Evolutionary conservation across 2,797 vertebrate species (phyloP).

Genomic region (Hemitrygon akajei): DNA sequence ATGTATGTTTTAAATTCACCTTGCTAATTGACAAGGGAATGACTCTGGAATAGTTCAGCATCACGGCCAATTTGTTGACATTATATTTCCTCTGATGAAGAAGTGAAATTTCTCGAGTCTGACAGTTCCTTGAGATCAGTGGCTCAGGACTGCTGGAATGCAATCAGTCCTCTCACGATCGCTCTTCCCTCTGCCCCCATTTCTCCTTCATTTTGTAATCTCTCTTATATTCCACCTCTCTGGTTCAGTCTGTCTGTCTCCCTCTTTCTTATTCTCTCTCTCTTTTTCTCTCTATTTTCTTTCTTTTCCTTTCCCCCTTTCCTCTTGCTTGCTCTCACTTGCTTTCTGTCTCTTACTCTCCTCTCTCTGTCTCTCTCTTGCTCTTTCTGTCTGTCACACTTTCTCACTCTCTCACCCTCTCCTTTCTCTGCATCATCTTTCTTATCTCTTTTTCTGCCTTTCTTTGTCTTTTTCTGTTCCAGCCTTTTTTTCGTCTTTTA

Average conservation of each 20-base stretch:
- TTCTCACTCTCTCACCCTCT: background rate
- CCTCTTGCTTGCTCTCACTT: background rate
- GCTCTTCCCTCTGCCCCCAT: background rate
- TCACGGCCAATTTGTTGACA: background rate
- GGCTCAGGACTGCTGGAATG: background rate
- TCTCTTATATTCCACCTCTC: background rate
- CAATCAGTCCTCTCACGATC: background rate
- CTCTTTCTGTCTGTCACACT: background rate
- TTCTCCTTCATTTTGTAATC: too few relatives aligned
- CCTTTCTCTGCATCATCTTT: too few relatives aligned
- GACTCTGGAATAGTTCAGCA: background rate
- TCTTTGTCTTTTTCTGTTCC: background rate
- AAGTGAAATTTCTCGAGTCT: conserved; percentile 6
- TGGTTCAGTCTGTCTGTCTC: background rate
- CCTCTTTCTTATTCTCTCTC: background rate
- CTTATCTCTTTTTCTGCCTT: too few relatives aligned
- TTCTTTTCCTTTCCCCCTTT: background rate
- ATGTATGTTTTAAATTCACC: background rate
- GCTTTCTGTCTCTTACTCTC: background rate
- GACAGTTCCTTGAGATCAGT: background rate
- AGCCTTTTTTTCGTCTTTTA: background rate
- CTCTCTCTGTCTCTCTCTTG: background rate
- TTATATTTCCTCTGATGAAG: background rate
- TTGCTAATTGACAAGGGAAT: background rate
- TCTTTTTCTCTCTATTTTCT: background rate